Evolutionary conservation across 2,113 vertebrate genomes (phyloP).

Genomic region (Argyrosomus japonicus): DNA sequence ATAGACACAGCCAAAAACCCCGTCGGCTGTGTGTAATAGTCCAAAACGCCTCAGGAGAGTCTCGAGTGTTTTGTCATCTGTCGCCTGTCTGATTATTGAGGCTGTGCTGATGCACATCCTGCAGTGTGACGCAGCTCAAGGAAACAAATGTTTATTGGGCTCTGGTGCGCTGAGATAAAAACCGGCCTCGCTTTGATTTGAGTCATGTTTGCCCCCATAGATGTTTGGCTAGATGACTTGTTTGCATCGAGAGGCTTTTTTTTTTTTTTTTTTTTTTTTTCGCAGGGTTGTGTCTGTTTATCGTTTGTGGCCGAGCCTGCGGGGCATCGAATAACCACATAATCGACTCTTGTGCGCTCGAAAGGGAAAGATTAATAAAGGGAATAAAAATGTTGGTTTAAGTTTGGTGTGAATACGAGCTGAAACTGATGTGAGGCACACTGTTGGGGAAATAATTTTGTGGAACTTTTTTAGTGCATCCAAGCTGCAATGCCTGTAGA

Average conservation of each 20-base stretch:
- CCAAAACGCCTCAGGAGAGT: conserved; percentile 53
- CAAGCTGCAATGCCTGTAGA: background rate
- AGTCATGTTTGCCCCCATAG: conserved; percentile 63
- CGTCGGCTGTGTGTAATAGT: conserved; percentile 43
- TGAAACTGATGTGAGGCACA: conserved; percentile 16
- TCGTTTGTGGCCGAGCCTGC: conserved; percentile 53
- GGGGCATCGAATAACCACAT: conserved; percentile 21
- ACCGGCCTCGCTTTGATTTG: conserved; percentile 60
- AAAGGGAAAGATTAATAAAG: conserved; percentile 51
- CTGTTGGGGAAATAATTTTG: background rate
- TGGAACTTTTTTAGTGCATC: background rate
- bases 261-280: background rate
- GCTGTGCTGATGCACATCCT: conserved; percentile 50
- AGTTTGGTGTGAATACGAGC: conserved; percentile 7
- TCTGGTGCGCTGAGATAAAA: conserved; percentile 69
- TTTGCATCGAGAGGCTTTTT: conserved; percentile 51
- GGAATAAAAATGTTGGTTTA: conserved; percentile 22
- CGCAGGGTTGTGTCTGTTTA: conserved; percentile 61
- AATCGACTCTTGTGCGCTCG: conserved; percentile 42
- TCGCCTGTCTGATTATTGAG: conserved; percentile 67
- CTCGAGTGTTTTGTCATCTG: conserved; percentile 64
- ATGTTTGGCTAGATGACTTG: conserved; percentile 69
- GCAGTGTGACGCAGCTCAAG: conserved; percentile 52
- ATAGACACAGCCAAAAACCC: conserved; percentile 31
- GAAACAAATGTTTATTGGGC: conserved; percentile 66